Percentiles rank a stretch among this genome's conserved stretches.
Evolutionary conservation across 2,113 vertebrate species (phyloP).

Genomic region (Numenius arquata): DNA sequence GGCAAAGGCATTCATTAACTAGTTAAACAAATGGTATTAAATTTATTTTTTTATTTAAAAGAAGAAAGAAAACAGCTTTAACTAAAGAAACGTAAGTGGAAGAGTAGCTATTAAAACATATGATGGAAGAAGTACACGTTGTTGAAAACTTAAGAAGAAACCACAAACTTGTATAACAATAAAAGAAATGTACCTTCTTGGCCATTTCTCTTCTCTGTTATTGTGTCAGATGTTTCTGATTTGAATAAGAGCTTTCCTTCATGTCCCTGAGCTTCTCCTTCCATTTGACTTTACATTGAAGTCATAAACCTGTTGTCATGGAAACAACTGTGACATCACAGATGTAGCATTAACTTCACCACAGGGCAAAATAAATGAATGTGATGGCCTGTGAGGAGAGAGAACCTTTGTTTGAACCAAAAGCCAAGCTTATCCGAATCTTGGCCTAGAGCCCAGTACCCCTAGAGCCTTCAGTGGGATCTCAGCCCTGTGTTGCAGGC

Average conservation of each 20-base stretch:
- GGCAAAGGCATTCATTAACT: conserved; percentile 16
- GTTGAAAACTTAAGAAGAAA: conserved; percentile 36
- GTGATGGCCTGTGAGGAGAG: conserved; percentile 36
- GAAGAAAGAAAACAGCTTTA: conserved; percentile 24
- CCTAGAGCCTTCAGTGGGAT: not conserved
- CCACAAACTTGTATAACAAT: conserved; percentile 39
- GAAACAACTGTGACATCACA: conserved; percentile 54
- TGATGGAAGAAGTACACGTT: not conserved
- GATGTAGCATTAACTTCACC: conserved; percentile 44
- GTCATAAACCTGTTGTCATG: conserved; percentile 43
- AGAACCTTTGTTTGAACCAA: conserved; percentile 56
- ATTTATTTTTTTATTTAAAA: conserved; percentile 42
- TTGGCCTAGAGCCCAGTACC: conserved; percentile 5
- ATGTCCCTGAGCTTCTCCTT: conserved; percentile 22
- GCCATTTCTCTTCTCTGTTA: not conserved
- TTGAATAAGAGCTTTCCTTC: conserved; percentile 34
- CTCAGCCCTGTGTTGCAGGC: not conserved
- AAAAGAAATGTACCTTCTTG: conserved; percentile 41
- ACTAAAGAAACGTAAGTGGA: not conserved
- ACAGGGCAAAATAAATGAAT: conserved; percentile 52
- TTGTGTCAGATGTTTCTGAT: conserved; percentile 50
- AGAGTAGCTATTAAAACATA: conserved; percentile 5
- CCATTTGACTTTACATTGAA: conserved; percentile 39
- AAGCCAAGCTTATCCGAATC: conserved; percentile 24
- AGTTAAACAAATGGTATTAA: conserved; percentile 44